Conservation (phyloP, 2,113 vertebrate genomes). For the Psammodynastes pulverulentus region DNA sequence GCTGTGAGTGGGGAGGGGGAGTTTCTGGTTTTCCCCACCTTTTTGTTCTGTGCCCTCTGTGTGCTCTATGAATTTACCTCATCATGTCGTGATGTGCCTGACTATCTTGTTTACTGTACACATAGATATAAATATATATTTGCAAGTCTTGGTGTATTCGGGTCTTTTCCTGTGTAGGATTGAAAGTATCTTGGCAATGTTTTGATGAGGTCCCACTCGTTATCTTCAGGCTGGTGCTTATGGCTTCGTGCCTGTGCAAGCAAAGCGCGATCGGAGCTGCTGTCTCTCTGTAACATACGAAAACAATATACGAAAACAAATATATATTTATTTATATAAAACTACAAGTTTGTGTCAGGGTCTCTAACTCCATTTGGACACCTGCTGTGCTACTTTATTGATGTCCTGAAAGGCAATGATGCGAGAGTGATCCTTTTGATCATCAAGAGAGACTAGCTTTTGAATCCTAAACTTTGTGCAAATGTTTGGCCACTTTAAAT, state of each 20-base stretch:
- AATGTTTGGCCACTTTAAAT: not conserved
- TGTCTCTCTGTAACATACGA: too few species aligned
- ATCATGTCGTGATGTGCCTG: not conserved
- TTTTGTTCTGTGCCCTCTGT: not conserved
- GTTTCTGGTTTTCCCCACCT: not conserved
- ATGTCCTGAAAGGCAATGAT: not conserved
- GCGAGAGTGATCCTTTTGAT: not conserved
- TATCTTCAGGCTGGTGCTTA: too few species aligned
- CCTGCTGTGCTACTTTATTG: not conserved
- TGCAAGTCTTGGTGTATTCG: too few species aligned
- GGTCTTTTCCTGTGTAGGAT: too few species aligned
- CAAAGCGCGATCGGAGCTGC: too few species aligned
- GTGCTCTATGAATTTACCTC: not conserved
- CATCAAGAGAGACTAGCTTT: not conserved
- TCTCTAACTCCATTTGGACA: not conserved
- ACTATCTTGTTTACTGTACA: not conserved
- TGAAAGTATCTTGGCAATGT: too few species aligned
- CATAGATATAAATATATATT: not conserved
- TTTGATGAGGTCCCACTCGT: too few species aligned
- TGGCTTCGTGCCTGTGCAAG: too few species aligned
- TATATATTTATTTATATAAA: not conserved
- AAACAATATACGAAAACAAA: too few species aligned
- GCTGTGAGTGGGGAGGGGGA: not conserved
- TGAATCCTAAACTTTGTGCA: not conserved
- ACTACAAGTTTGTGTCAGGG: not conserved